These are phyloP conservation scores for Brenthis hecate DNA, from an alignment of 2,888 invertebrate genomes.

Conservation along the genomic window DNA sequence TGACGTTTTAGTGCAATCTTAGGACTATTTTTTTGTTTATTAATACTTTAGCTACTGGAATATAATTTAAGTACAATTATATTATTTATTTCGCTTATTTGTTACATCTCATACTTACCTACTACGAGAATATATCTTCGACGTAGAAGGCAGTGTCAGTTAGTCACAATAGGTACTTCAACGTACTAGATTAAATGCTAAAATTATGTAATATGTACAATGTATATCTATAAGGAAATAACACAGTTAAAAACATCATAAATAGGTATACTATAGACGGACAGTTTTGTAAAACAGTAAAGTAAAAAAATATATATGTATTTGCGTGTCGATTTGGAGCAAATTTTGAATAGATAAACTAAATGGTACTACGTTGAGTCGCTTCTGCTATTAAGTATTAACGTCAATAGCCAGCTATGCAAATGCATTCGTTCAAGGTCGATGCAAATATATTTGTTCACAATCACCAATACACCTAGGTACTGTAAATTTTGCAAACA, in stretches of 20 bases:
- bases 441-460: conserved; percentile 40
- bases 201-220: too few species aligned
- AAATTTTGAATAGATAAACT: conserved; percentile 31
- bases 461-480: conserved; percentile 13
- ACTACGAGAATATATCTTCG: too few species aligned
- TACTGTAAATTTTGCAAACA: conserved; percentile 16
- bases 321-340: conserved; percentile 9
- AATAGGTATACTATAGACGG: too few species aligned
- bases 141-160: too few species aligned
- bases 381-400: conserved; percentile 42
- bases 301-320: background rate
- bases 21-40: too few species aligned
- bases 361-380: conserved; percentile 18
- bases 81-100: background rate
- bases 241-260: too few species aligned
- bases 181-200: too few species aligned
- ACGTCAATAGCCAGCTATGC: conserved; percentile 45
- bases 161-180: too few species aligned
- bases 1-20: background rate
- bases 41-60: too few species aligned
- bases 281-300: too few species aligned
- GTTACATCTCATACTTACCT: background rate
- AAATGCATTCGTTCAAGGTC: conserved; percentile 53
- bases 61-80: too few species aligned
- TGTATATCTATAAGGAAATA: too few species aligned